These are phyloP conservation scores for Rapana venosa DNA, from an alignment of 2,888 invertebrate species.

Conservation along the genomic window DNA sequence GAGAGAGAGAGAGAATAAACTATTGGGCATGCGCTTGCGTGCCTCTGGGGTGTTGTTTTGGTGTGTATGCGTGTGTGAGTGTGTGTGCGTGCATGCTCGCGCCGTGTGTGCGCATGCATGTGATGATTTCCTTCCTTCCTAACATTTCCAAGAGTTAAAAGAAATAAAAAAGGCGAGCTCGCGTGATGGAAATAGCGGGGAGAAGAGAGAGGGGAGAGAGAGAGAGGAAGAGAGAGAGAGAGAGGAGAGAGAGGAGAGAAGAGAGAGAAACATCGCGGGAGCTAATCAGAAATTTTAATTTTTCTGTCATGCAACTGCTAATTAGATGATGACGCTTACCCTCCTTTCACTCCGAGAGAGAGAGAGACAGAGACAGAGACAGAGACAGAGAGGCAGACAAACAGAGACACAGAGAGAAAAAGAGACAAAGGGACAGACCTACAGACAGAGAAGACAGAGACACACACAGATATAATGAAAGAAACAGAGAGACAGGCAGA, in stretches of 20 bases:
- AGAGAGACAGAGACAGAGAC: background rate
- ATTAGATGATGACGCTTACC: too few species aligned
- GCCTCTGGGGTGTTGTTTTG: background rate
- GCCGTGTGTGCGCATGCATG: too few species aligned
- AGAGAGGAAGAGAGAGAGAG: slow-evolving; percentile 1
- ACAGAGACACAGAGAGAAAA: slow-evolving; percentile 7
- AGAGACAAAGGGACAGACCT: background rate
- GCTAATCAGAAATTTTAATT: too few species aligned
- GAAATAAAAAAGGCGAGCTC: too few species aligned
- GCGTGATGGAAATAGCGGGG: background rate
- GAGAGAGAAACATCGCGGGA: background rate
- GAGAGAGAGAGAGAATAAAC: too few species aligned
- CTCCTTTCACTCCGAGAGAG: background rate
- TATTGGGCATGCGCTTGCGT: background rate
- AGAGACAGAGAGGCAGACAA: slow-evolving; percentile 18
- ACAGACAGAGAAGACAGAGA: too few species aligned
- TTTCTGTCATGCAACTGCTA: too few species aligned
- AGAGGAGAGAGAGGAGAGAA: background rate
- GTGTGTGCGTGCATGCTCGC: background rate
- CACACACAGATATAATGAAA: background rate
- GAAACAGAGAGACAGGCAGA: background rate
- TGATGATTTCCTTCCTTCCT: too few species aligned
- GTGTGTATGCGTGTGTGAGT: background rate
- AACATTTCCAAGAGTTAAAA: too few species aligned
- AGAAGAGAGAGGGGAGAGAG: background rate